These are phyloP conservation scores for Brenthis daphne DNA, from an alignment of 2,888 invertebrate genomes.

Conservation along the genomic window DNA sequence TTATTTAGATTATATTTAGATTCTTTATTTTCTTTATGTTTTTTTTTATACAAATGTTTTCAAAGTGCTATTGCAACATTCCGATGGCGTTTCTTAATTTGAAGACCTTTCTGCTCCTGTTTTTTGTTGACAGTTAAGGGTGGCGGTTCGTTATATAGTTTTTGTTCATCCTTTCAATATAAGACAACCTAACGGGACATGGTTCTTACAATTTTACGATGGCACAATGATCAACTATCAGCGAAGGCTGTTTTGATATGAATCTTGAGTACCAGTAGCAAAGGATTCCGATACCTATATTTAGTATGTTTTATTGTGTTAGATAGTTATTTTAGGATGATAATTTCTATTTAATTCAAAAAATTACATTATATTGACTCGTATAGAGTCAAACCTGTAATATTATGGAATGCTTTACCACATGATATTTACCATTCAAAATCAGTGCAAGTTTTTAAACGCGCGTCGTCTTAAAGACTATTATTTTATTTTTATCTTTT, in stretches of 20 bases:
- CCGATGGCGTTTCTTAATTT: constrained; percentile 74
- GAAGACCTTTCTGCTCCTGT: constrained; percentile 75
- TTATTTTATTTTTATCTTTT: too few species aligned
- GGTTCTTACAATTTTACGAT: constrained; percentile 38
- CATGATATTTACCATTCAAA: too few species aligned
- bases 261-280: constrained; percentile 30
- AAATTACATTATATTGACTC: too few species aligned
- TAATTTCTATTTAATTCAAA: too few species aligned
- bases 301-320: background rate
- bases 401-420: too few species aligned
- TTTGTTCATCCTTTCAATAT: constrained; percentile 67
- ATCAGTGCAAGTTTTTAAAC: too few species aligned
- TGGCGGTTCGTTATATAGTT: constrained; percentile 66
- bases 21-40: background rate
- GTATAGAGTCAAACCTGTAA: too few species aligned
- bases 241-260: constrained; percentile 26
- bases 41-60: constrained; percentile 8
- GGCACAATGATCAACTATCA: constrained; percentile 33
- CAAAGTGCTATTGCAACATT: constrained; percentile 75
- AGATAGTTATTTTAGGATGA: too few species aligned
- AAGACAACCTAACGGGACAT: constrained; percentile 75
- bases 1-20: background rate
- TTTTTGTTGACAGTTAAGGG: constrained; percentile 66
- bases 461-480: too few species aligned
- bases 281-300: constrained; percentile 20